Evolutionary conservation across 2,888 invertebrate species (phyloP).

Genomic region (Chrysopilus asiliformis): DNA sequence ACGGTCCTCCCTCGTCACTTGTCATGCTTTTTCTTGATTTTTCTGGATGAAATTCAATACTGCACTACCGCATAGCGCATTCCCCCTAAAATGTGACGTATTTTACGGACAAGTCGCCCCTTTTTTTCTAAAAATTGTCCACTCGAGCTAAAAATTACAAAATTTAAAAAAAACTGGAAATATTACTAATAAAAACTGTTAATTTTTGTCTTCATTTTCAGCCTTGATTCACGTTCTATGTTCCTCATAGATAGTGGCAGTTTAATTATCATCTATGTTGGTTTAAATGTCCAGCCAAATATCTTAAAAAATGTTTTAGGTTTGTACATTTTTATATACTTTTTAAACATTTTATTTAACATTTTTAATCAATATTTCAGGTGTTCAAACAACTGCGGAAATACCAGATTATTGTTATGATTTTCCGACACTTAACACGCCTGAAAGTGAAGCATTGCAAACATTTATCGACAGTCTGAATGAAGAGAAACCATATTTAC

Average conservation of each 20-base stretch:
- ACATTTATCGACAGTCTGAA: slow-evolving; percentile 72
- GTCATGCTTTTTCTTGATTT: no score
- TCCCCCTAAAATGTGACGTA: no score
- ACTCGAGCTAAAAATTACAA: no score
- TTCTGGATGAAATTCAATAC: no score
- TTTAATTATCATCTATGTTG: slow-evolving; percentile 68
- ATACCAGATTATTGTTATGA: slow-evolving; percentile 65
- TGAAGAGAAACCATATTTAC: slow-evolving; percentile 68
- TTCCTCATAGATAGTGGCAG: slow-evolving; percentile 85
- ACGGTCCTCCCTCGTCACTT: no score
- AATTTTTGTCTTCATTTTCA: slow-evolving; percentile 18
- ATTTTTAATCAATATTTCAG: slow-evolving; percentile 28
- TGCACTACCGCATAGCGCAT: no score
- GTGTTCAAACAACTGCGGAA: slow-evolving; percentile 55
- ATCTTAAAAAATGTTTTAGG: slow-evolving; percentile 63
- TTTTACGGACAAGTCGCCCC: background rate
- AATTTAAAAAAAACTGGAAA: no score
- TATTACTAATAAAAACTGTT: no score
- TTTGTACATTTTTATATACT: slow-evolving; percentile 17
- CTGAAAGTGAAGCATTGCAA: slow-evolving; percentile 59
- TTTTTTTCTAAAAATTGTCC: no score
- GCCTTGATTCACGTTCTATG: slow-evolving; percentile 71
- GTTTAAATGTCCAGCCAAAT: slow-evolving; percentile 58
- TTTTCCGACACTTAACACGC: slow-evolving; percentile 63
- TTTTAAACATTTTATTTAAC: no score